Conservation (phyloP, 2,797 vertebrate species). For the Gallinago stenura region DNA sequence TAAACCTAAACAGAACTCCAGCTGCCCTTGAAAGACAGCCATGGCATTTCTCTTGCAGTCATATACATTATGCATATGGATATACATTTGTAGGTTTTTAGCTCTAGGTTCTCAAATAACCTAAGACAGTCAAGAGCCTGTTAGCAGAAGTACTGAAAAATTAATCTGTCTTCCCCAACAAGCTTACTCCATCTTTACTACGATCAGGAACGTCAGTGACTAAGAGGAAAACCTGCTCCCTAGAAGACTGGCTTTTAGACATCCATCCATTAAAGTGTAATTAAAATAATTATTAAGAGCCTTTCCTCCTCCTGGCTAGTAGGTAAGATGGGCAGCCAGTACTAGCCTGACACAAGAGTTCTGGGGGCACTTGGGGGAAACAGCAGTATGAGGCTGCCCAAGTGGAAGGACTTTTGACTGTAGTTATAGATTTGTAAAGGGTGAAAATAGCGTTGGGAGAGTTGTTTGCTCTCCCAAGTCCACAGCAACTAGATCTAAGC, state of each 20-base stretch:
- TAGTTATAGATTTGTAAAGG: background rate
- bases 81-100: background rate
- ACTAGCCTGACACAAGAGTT: background rate
- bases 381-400: too few relatives aligned
- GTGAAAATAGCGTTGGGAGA: background rate
- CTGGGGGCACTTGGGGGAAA: background rate
- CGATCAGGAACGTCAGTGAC: background rate
- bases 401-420: background rate
- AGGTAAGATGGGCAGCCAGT: accelerated
- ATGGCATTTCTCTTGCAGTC: background rate
- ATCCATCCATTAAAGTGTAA: background rate
- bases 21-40: background rate
- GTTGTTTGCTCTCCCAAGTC: background rate
- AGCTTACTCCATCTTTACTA: background rate
- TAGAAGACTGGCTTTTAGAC: background rate
- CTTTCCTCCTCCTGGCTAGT: background rate
- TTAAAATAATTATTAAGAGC: background rate
- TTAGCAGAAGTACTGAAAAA: background rate
- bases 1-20: background rate
- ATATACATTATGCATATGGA: background rate
- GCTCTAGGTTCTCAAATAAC: background rate
- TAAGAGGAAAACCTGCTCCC: background rate
- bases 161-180: background rate
- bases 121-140: background rate
- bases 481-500: background rate